Evolutionary conservation across 2,113 vertebrate genomes (phyloP).

Genomic region (Craseonycteris thonglongyai): DNA sequence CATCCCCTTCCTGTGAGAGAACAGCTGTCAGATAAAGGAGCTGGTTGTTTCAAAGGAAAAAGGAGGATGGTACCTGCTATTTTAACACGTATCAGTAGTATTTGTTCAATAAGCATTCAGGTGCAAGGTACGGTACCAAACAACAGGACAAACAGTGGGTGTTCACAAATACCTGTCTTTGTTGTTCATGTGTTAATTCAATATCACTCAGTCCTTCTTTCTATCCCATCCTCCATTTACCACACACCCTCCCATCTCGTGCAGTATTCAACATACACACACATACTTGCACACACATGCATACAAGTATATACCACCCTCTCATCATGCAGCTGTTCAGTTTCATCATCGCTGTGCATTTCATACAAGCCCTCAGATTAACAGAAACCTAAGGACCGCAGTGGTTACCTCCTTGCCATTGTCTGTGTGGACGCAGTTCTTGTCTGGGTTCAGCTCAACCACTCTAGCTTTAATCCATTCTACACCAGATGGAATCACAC

Average conservation of each 20-base stretch:
- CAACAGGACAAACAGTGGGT: not conserved
- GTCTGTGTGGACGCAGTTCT: conserved; percentile 85
- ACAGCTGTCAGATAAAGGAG: not conserved
- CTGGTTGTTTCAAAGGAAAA: not conserved
- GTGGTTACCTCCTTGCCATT: conserved; percentile 82
- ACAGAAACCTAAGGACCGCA: not conserved
- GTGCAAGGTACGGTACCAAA: not conserved
- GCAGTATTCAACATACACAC: not conserved
- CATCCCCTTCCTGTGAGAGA: not conserved
- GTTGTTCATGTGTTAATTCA: not conserved
- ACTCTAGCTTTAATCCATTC: conserved; percentile 92
- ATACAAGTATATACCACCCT: not conserved
- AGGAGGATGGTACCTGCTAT: not conserved
- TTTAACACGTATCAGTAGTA: not conserved
- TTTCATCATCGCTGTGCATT: not conserved
- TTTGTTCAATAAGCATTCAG: not conserved
- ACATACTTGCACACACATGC: fast-evolving
- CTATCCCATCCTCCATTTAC: not conserved
- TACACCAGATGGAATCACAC: conserved; percentile 89
- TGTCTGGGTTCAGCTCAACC: conserved; percentile 86
- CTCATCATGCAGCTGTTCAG: not conserved
- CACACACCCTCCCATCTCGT: not conserved
- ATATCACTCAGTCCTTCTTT: not conserved
- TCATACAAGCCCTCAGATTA: not conserved
- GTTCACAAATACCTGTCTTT: not conserved